Base-by-base conservation (phyloP, 23 tunicate species). In the Trididemnum miniatum region DNA sequence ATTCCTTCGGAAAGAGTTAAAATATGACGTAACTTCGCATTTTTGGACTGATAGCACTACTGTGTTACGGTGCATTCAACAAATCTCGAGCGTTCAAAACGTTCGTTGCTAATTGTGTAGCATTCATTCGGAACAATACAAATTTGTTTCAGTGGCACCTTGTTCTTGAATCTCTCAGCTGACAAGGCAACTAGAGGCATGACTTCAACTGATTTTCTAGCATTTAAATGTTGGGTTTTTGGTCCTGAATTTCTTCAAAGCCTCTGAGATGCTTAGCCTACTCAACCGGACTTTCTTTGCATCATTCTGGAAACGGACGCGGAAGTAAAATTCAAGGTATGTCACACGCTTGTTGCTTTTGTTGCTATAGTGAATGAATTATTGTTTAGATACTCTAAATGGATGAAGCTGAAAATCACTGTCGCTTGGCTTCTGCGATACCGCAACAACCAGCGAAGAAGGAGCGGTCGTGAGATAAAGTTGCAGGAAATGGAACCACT, bases 21-120 rank as follows among this genome's bases (percentile, higher is more conserved):
- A 62, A 20, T 35, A 51, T 1, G 54, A 76, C 24, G 26, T 25
- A 0, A 31, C 4, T 40, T 50, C 76, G 28, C 35, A 35, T 34
- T 84, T 85, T 26, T 78, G 89, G 83, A 78, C 83, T 27, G 89
- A 85, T 22, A 65, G 84, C 2, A 78, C 83, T 65, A 78, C 83
- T 65, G 84, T 85, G 34, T 54, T 85, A 34, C 83, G 84, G 5
- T 84, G 62, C 50, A 20, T 85, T 20, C 22, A 85, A 78, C 40
- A 71, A 69, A 26, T 31, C 31, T 0, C 78, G 44, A 67, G 20
- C 57, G 24, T 78, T 85, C 38, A 78, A 78, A 20, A 78, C 77
- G 2, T 85, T 78, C 32, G 89, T 85, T 65, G 84, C 89, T n/a
- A 85, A 85, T 65, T 66, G 84, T 29, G 66, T 85, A 26, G 39